Conservation (phyloP, 92 coral and sea anemone genomes). For the Bergia sp. region DNA sequence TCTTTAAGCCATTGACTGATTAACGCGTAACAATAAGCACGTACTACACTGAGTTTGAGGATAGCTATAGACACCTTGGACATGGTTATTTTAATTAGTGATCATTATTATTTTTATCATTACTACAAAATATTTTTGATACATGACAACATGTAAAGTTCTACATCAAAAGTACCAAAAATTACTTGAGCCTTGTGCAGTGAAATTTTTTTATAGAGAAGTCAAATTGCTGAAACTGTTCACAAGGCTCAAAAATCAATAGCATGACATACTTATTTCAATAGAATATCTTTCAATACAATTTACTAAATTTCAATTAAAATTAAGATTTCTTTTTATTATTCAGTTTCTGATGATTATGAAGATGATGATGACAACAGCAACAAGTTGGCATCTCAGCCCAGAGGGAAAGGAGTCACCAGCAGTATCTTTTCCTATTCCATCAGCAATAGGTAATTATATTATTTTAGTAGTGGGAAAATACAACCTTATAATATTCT, state of each 20-base stretch:
- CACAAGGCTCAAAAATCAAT: slow-evolving; percentile 9
- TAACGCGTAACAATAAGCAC: no score
- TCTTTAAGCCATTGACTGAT: no score
- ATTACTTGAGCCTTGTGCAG: no score
- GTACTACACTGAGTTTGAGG: no score
- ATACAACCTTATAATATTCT: slow-evolving; percentile 12
- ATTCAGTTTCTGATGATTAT: slow-evolving; percentile 6
- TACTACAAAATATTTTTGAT: no score
- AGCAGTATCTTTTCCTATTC: slow-evolving; percentile 6
- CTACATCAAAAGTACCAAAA: no score
- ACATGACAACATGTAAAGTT: no score
- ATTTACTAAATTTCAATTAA: slow-evolving; percentile 17
- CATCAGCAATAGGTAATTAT: slow-evolving; percentile 8
- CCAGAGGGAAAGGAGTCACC: background rate
- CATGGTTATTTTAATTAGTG: no score
- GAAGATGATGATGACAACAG: slow-evolving; percentile 16
- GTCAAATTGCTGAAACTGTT: background rate
- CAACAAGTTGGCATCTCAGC: slow-evolving; percentile 17
- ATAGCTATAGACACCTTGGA: no score
- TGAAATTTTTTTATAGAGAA: no score
- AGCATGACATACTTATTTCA: slow-evolving; percentile 1
- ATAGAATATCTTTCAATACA: slow-evolving; percentile 17
- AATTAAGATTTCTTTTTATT: background rate
- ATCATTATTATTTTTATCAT: no score
- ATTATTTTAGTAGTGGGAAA: slow-evolving; percentile 7